Percentiles rank a stretch among this genome's conserved stretches.
Conservation (phyloP, 2,797 vertebrate species). For the Kryptopterus vitreolus region DNA sequence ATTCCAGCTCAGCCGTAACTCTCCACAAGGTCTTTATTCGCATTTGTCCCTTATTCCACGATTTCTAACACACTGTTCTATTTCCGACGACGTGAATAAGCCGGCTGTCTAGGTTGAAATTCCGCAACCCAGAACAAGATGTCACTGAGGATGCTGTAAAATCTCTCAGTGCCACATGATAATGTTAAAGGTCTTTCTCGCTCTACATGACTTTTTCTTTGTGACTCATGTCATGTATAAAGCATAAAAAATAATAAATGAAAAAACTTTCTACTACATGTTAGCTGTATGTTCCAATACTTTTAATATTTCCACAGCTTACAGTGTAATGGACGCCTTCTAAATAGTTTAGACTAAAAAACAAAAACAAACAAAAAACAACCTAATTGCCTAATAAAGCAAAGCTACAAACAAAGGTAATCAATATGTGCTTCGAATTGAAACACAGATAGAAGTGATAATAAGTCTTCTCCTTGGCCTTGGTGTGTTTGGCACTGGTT, state of each 20-base stretch:
- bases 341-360: too few relatives aligned
- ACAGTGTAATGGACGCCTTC: too few relatives aligned
- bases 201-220: background rate
- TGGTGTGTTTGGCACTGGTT: background rate
- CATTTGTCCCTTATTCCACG: background rate
- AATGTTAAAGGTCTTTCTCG: background rate
- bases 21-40: background rate
- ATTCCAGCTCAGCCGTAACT: too few relatives aligned
- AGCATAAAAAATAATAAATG: too few relatives aligned
- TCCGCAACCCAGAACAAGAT: background rate
- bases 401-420: too few relatives aligned
- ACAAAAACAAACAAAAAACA: too few relatives aligned
- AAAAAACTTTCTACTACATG: background rate
- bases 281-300: background rate
- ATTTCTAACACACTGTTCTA: background rate
- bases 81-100: background rate
- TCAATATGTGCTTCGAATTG: too few relatives aligned
- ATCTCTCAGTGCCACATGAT: background rate
- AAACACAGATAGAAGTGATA: background rate
- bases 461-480: background rate
- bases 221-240: background rate
- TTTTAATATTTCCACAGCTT: background rate
- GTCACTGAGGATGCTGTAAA: background rate
- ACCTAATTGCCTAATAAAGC: too few relatives aligned
- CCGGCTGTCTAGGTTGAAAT: background rate